These are phyloP conservation scores for Sula dactylatra DNA, from an alignment of 2,113 vertebrate species.

Conservation along the genomic window DNA sequence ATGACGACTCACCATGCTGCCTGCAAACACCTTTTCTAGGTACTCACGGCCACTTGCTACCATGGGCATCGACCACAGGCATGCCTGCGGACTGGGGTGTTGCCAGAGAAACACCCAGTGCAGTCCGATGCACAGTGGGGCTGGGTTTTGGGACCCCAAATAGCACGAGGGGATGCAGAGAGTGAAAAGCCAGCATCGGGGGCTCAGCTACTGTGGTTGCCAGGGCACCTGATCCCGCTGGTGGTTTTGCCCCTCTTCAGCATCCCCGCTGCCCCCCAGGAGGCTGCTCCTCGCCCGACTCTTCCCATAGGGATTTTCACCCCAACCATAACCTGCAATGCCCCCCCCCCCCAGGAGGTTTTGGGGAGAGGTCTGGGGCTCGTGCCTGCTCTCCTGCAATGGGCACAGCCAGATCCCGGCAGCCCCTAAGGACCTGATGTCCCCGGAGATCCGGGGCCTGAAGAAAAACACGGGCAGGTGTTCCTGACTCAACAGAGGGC, in stretches of 20 bases:
- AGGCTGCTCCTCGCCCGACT: background rate
- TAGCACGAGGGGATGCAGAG: background rate
- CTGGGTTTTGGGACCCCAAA: background rate
- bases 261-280: accelerated
- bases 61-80: accelerated
- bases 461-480: conserved; percentile 54
- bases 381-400: accelerated
- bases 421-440: background rate
- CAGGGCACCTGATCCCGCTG: background rate
- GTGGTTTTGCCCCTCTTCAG: background rate
- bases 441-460: background rate
- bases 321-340: background rate
- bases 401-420: background rate
- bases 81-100: accelerated
- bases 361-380: accelerated
- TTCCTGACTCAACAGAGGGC: conserved; percentile 27
- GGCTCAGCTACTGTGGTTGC: background rate
- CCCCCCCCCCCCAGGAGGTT: background rate
- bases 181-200: background rate
- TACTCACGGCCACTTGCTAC: background rate
- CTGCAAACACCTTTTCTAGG: background rate
- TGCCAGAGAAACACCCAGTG: background rate
- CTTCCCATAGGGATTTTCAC: background rate
- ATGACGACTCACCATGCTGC: background rate
- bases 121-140: too few relatives aligned